Percentiles rank a stretch among this genome's conserved stretches.
phyloP scores from a whole-genome alignment of 2,113 vertebrate species.

The Loxodonta africana region DNA sequence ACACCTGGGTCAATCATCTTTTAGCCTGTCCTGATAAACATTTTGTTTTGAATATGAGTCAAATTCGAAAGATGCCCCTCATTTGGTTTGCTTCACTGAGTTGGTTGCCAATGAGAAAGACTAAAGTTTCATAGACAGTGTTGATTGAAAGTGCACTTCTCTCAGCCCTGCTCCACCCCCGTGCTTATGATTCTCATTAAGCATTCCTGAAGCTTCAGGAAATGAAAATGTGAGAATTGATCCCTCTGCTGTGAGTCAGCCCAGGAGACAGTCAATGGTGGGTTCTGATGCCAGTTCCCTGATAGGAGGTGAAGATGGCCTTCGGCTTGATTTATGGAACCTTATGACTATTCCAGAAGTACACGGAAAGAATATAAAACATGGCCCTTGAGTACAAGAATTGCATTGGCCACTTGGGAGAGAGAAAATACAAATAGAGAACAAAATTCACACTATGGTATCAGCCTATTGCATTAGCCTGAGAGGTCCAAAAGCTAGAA shows the following conservation, averaged over 20 bases:
- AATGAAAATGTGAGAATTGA: conserved; percentile 37
- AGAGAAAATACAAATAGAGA: conserved; percentile 14
- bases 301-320: neutral
- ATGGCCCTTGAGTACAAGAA: conserved; percentile 7
- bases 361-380: conserved; percentile 42
- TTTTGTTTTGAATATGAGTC: conserved; percentile 50
- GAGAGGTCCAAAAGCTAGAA: neutral
- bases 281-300: neutral
- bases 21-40: conserved; percentile 56
- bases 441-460: neutral
- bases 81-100: conserved; percentile 42
- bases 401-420: neutral
- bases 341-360: conserved; percentile 21
- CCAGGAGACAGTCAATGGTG: conserved; percentile 8
- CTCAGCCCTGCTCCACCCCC: neutral
- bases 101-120: conserved; percentile 21
- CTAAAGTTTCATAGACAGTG: neutral
- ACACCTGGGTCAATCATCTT: neutral
- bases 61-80: conserved; percentile 24
- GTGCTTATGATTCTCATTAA: neutral
- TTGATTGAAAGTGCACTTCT: conserved; percentile 14
- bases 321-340: conserved; percentile 30
- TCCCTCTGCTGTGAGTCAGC: conserved; percentile 33
- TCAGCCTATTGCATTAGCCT: neutral
- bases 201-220: conserved; percentile 5